Base-by-base conservation (phyloP, 1,140 invertebrate genomes). In the Magallana ariakensis region DNA sequence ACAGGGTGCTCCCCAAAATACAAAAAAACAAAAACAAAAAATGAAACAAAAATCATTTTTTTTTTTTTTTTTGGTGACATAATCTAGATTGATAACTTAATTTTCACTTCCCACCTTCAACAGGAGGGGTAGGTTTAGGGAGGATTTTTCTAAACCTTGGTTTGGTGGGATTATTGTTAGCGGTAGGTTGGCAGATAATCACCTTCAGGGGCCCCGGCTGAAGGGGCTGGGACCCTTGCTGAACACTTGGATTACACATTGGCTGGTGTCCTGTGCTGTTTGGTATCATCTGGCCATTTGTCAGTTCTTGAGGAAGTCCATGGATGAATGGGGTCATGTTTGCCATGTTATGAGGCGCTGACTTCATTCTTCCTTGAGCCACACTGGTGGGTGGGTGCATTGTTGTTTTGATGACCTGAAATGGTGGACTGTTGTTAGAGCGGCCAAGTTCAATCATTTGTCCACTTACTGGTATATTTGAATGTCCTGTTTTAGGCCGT, bases 101-200 rank as follows among this genome's bases (percentile, higher is more conserved):
- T 33, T 4, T 2, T 75, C 66, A 75, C 33, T 75, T 75, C 22
- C 66, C 66, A 75, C 66, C 22, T 26, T 75, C 66, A 26, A 26
- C 66, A 13, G 66, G 19, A 11, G 62, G 16, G 8, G n/a, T n/a
- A 33, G 62, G 66, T 26, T 75, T 75, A 33, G 66, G 66, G 15
- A 75, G 66, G 22, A 75, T 75, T 26, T 75, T 75, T 22, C 66
- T 75, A 26, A 33, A 75, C 7, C 66, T 9, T 75, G 66, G 66
- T 26, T 75, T 75, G 22, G 66, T 75, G 22, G 66, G 22, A 11
- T 33, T 75, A 13, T 75, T 26, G 33, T 26, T 10, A 10, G 26
- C 7, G 11, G 13, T 9, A 75, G 66, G 2, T 26, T 9, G 66
- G 22, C 22, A 75, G 66, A 75, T 26, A 13, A 75, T 10, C 0